Conservation (phyloP, 2,113 vertebrate genomes). For the Anarrhichthys ocellatus region DNA sequence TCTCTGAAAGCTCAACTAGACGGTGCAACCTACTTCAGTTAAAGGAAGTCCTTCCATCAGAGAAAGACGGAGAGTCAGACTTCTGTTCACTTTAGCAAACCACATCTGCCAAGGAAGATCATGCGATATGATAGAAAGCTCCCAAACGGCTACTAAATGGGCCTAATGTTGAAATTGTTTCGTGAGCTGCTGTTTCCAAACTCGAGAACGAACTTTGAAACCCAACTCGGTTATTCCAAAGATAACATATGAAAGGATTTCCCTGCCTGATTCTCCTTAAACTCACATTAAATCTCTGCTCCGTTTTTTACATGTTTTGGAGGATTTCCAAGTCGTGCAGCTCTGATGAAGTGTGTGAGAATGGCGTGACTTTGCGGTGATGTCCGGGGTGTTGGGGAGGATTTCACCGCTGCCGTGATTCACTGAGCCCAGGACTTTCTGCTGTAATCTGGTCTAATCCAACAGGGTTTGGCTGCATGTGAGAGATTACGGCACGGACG, state of each 20-base stretch:
- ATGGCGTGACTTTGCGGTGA: constrained; percentile 24
- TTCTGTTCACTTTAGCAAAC: background rate
- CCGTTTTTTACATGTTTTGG: background rate
- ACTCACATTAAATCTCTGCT: background rate
- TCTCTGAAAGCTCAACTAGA: background rate
- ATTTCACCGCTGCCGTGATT: constrained; percentile 61
- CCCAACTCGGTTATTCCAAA: background rate
- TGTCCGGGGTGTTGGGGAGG: constrained; percentile 22
- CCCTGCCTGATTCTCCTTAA: background rate
- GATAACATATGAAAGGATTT: background rate
- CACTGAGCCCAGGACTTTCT: constrained; percentile 37
- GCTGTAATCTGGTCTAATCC: constrained; percentile 78
- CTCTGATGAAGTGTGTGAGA: background rate
- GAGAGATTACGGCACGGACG: constrained; percentile 64
- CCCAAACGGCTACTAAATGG: background rate
- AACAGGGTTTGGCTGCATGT: constrained; percentile 57
- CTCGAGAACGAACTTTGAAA: background rate
- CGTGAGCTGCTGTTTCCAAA: background rate
- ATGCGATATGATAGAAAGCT: background rate
- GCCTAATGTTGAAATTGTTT: background rate
- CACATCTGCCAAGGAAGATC: background rate
- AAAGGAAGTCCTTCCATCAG: background rate
- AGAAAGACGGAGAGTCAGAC: background rate
- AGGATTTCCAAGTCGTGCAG: background rate
- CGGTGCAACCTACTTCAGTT: background rate